phyloP scores from a whole-genome alignment of 1,140 invertebrate species.

The Trialeurodes vaporariorum region DNA sequence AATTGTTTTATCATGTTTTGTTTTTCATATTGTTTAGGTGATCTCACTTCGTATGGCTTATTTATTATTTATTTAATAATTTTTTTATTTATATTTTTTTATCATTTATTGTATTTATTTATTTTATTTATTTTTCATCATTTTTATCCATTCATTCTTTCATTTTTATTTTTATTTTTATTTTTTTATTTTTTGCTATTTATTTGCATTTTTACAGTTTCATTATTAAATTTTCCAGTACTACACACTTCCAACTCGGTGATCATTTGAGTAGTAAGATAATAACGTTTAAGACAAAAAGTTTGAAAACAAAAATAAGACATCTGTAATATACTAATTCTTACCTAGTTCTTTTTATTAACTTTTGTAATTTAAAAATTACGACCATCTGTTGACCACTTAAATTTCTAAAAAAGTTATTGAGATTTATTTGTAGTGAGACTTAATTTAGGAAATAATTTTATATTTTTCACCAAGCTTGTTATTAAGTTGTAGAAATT shows the following conservation, averaged over 20 bases:
- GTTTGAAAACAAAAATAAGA: background rate
- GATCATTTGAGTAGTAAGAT: background rate
- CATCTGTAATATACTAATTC: background rate
- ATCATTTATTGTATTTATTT: background rate
- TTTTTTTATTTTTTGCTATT: background rate
- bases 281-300: background rate
- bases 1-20: constrained; percentile 1
- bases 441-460: constrained; percentile 1
- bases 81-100: background rate
- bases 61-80: background rate
- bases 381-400: background rate
- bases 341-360: background rate
- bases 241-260: background rate
- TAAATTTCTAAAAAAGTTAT: background rate
- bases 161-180: background rate
- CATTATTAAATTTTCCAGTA: background rate
- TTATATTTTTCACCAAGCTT: background rate
- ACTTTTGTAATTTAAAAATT: background rate
- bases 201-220: background rate
- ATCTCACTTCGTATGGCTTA: background rate
- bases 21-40: constrained; percentile 1
- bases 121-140: background rate
- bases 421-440: background rate
- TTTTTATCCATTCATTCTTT: background rate
- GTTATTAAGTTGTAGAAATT: background rate